phyloP scores from a whole-genome alignment of 2,888 invertebrate species.

The Hyppa rectilinea region DNA sequence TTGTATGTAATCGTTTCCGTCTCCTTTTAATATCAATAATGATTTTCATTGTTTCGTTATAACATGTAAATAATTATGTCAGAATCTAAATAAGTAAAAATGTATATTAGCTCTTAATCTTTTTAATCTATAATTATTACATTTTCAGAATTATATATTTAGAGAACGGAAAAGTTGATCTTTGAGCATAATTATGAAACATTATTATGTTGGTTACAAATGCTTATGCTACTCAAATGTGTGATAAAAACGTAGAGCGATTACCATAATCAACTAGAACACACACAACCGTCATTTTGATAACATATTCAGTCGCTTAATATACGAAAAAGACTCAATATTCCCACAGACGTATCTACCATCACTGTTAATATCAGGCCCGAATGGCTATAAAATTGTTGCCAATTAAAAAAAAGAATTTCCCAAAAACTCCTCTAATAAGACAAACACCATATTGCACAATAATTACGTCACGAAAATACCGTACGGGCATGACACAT shows the following conservation, averaged over 20 bases:
- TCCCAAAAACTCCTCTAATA: neutral
- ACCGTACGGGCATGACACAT: neutral
- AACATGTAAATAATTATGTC: neutral
- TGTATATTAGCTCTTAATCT: neutral
- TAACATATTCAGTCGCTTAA: neutral
- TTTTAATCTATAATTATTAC: neutral
- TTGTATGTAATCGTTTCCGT: too few relatives aligned
- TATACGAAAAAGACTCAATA: too few relatives aligned
- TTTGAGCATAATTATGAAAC: too few relatives aligned
- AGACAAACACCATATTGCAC: neutral
- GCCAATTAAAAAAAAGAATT: neutral
- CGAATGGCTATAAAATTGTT: neutral
- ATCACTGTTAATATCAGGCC: neutral
- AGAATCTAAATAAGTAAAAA: neutral
- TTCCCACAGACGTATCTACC: too few relatives aligned
- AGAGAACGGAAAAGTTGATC: neutral
- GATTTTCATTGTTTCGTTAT: neutral
- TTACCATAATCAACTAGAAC: neutral
- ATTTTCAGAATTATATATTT: neutral
- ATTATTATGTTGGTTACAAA: neutral
- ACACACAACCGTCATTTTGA: neutral
- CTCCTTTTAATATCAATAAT: too few relatives aligned
- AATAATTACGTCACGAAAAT: slow-evolving; percentile 10
- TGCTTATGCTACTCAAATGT: too few relatives aligned
- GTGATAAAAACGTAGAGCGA: neutral